These are phyloP conservation scores for Cryptus viduatorius DNA, from an alignment of 2,888 invertebrate genomes.

Conservation along the genomic window DNA sequence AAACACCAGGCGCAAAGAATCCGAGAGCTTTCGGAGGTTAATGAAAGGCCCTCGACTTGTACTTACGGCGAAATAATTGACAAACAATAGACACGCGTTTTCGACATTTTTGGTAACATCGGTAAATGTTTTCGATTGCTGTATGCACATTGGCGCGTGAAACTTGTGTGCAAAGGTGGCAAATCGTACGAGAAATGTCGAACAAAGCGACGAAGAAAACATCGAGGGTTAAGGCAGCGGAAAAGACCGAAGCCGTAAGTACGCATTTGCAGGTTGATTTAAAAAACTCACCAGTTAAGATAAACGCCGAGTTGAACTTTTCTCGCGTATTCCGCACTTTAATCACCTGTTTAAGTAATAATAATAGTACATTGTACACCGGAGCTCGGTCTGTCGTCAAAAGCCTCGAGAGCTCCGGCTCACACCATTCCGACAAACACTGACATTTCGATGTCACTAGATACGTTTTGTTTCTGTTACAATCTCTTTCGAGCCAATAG, in stretches of 20 bases:
- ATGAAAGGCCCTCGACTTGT: slow-evolving; percentile 40
- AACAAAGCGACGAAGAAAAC: slow-evolving; percentile 75
- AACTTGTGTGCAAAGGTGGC: slow-evolving; percentile 49
- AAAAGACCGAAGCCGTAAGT: slow-evolving; percentile 77
- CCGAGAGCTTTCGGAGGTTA: slow-evolving; percentile 59
- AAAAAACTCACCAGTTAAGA: slow-evolving; percentile 71
- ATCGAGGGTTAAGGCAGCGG: slow-evolving; percentile 64
- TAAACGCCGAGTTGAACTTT: slow-evolving; percentile 60
- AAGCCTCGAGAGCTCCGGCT: slow-evolving; percentile 28
- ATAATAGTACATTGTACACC: slow-evolving; percentile 76
- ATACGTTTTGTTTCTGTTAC: slow-evolving; percentile 16
- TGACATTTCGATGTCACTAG: slow-evolving; percentile 24
- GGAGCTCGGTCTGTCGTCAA: slow-evolving; percentile 59
- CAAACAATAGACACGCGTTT: slow-evolving; percentile 22
- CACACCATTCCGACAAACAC: slow-evolving; percentile 62
- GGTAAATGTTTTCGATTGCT: not conserved
- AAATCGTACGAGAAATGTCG: slow-evolving; percentile 76
- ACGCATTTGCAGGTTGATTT: not conserved
- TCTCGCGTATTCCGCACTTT: slow-evolving; percentile 61
- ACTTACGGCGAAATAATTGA: slow-evolving; percentile 20
- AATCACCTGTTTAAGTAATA: slow-evolving; percentile 78
- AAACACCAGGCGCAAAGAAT: slow-evolving; percentile 26
- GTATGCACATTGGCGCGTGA: slow-evolving; percentile 12
- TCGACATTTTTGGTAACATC: not conserved
- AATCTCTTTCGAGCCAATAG: not conserved